Evolutionary conservation across 2,888 invertebrate species (phyloP).

Genomic region (Alviniconcha strummeri): DNA sequence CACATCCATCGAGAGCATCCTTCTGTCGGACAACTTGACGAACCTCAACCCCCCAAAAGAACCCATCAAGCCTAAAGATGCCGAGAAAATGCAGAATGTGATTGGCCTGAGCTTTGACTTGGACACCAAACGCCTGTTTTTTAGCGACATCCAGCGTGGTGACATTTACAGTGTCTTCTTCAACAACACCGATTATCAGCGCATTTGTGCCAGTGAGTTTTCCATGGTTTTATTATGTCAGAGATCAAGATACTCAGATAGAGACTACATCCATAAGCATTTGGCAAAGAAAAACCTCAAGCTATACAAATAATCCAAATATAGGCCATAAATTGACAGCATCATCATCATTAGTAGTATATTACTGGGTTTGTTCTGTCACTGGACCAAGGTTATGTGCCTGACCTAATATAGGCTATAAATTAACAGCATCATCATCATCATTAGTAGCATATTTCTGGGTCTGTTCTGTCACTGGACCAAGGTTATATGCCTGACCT

Average conservation of each 20-base stretch:
- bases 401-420: no score
- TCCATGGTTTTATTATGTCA: constrained; percentile 37
- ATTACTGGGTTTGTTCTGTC: no score
- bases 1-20: constrained; percentile 87
- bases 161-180: constrained; percentile 88
- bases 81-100: constrained; percentile 87
- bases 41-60: constrained; percentile 80
- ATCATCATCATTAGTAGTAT: no score
- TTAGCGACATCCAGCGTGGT: constrained; percentile 91
- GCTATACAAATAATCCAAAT: no score
- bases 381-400: no score
- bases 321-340: no score
- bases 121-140: constrained; percentile 81
- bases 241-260: not conserved
- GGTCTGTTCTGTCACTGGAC: no score
- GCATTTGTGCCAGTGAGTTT: constrained; percentile 74
- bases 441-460: no score
- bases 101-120: constrained; percentile 90
- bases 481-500: no score
- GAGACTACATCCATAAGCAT: no score
- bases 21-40: constrained; percentile 81
- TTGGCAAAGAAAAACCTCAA: no score
- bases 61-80: constrained; percentile 84
- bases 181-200: constrained; percentile 84
- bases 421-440: no score